Percentiles rank a stretch among this genome's conserved stretches.
Conservation (phyloP, 2,113 vertebrate genomes). For the Heterotilapia buettikoferi region DNA sequence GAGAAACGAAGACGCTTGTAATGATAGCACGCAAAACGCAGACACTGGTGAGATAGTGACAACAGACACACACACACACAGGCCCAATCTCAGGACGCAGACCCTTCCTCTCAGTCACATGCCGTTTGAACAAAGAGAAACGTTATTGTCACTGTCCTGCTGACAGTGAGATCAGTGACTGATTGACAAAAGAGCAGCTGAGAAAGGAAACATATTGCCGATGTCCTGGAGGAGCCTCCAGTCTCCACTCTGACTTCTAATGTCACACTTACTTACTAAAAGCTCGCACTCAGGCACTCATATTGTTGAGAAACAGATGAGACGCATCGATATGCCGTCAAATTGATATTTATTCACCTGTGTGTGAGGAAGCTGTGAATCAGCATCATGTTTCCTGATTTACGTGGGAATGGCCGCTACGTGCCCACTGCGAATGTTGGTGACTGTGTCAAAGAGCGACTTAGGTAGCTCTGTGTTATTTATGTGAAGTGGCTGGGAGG, state of each 20-base stretch:
- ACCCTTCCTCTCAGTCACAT: conserved; percentile 67
- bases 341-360: background rate
- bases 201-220: conserved; percentile 57
- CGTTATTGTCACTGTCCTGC: conserved; percentile 41
- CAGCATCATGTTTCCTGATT: background rate
- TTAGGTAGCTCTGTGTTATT: background rate
- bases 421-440: background rate
- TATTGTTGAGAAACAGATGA: background rate
- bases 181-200: conserved; percentile 45
- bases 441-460: conserved; percentile 14
- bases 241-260: background rate
- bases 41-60: conserved; percentile 26
- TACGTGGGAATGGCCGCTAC: background rate
- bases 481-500: background rate
- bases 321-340: background rate
- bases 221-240: conserved; percentile 49
- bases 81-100: conserved; percentile 61
- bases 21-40: background rate
- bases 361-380: background rate
- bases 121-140: conserved; percentile 50
- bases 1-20: background rate
- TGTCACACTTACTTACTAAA: background rate
- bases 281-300: background rate
- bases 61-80: background rate
- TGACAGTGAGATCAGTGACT: conserved; percentile 54